These are phyloP conservation scores for Rynchops niger DNA, from an alignment of 2,113 vertebrate genomes.

Conservation along the genomic window DNA sequence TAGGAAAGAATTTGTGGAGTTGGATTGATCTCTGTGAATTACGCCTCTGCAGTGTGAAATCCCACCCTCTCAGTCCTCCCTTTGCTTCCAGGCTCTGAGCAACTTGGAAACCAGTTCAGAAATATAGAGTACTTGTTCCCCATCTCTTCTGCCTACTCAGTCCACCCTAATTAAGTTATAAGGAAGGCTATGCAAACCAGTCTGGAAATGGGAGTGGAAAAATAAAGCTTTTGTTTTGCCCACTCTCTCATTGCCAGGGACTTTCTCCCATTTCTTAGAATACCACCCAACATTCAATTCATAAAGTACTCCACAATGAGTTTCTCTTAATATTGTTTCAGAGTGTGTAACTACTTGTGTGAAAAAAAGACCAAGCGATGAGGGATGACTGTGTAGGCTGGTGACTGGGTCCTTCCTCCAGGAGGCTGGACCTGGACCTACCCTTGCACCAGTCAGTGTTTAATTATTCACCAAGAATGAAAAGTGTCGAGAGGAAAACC, in stretches of 20 bases:
- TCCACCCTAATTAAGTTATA: neutral
- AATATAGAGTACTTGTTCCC: neutral
- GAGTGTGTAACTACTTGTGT: neutral
- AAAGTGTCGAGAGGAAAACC: neutral
- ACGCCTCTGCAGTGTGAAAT: neutral
- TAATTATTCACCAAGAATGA: neutral
- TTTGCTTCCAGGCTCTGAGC: neutral
- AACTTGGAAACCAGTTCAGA: conserved; percentile 29
- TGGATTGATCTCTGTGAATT: neutral
- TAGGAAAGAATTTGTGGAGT: conserved; percentile 2
- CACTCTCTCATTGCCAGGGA: neutral
- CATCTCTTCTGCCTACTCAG: neutral
- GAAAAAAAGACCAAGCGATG: neutral
- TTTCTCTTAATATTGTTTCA: neutral
- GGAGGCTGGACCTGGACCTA: neutral
- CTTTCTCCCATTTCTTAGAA: conserved; percentile 19
- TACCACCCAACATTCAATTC: neutral
- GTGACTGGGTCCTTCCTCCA: neutral
- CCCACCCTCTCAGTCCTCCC: neutral
- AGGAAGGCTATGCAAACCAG: neutral
- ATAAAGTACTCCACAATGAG: neutral
- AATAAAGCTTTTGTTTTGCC: neutral
- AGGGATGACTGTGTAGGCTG: neutral
- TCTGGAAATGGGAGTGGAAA: conserved; percentile 2
- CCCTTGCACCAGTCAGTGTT: neutral